phyloP scores from a whole-genome alignment of 2,797 vertebrate genomes.

The Toxotes lorentzi region DNA sequence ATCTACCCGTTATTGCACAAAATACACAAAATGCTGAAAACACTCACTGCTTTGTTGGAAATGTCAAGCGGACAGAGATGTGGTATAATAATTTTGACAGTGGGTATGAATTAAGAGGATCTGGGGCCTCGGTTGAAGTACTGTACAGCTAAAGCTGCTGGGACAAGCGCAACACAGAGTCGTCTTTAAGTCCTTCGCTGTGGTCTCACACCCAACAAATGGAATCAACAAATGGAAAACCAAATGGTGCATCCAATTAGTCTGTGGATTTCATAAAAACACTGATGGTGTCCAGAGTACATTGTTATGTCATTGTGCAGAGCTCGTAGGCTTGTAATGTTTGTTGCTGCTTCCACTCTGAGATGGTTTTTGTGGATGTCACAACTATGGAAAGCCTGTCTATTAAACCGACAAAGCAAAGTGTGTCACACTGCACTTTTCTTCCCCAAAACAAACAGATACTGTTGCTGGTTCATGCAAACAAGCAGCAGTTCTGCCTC shows the following conservation, averaged over 20 bases:
- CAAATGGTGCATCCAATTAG: constrained; percentile 23
- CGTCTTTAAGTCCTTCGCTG: constrained; percentile 23
- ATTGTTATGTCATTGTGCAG: constrained; percentile 27
- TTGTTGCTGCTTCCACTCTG: constrained; percentile 28
- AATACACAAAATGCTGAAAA: neutral
- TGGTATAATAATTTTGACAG: constrained; percentile 36
- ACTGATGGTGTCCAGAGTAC: constrained; percentile 14
- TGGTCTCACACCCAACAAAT: constrained; percentile 16
- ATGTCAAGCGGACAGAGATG: constrained; percentile 27
- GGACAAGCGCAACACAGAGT: constrained; percentile 20
- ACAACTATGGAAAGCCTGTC: constrained; percentile 39
- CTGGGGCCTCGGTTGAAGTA: constrained; percentile 17
- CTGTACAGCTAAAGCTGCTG: constrained; percentile 31
- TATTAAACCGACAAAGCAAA: constrained; percentile 56
- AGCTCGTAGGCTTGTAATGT: neutral
- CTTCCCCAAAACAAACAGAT: constrained; percentile 70
- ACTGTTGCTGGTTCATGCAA: constrained; percentile 56
- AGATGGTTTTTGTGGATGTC: constrained; percentile 41
- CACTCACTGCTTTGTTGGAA: constrained; percentile 27
- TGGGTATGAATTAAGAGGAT: constrained; percentile 42
- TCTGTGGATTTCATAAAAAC: constrained; percentile 20
- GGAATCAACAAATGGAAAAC: constrained; percentile 16
- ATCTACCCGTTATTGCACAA: constrained; percentile 3
- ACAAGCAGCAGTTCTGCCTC: constrained; percentile 52
- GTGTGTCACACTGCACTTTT: constrained; percentile 52